These are phyloP conservation scores for Picathartes gymnocephalus DNA, from an alignment of 2,113 vertebrate species.

Conservation along the genomic window DNA sequence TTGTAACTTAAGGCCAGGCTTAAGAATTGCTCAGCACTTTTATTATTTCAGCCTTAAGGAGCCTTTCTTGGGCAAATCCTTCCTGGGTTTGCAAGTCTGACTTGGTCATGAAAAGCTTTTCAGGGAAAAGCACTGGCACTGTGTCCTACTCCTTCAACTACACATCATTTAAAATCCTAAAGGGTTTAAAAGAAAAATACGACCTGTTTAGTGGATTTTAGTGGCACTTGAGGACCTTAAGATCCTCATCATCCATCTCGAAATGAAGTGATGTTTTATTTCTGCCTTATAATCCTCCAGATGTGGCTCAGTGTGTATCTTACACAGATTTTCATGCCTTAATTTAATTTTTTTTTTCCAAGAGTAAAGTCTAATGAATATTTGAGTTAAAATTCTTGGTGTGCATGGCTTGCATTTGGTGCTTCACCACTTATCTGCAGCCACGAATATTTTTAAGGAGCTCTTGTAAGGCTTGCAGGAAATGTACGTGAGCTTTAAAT, in stretches of 20 bases:
- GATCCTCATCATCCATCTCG: slow-evolving; percentile 36
- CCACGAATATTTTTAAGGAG: not conserved
- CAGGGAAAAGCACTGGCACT: not conserved
- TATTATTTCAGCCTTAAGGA: slow-evolving; percentile 42
- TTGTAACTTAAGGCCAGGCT: slow-evolving; percentile 1
- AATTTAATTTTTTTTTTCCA: not conserved
- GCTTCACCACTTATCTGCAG: not conserved
- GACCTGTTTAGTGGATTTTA: not conserved
- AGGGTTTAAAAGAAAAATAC: slow-evolving; percentile 56
- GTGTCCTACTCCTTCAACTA: slow-evolving; percentile 40
- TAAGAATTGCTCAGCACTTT: slow-evolving; percentile 18
- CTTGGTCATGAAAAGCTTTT: slow-evolving; percentile 48
- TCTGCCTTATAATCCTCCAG: slow-evolving; percentile 33
- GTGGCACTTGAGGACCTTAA: slow-evolving; percentile 23
- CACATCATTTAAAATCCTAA: not conserved
- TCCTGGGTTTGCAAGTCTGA: slow-evolving; percentile 40
- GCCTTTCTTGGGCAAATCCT: slow-evolving; percentile 27
- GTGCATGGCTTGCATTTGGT: slow-evolving; percentile 21
- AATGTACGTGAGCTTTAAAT: slow-evolving; percentile 33
- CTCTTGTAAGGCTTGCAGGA: not conserved
- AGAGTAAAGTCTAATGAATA: not conserved
- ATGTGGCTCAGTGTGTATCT: slow-evolving; percentile 24
- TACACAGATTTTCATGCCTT: not conserved
- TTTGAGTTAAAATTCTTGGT: slow-evolving; percentile 17
- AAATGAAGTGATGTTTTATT: slow-evolving; percentile 52